Evolutionary conservation across 2,888 invertebrate genomes (phyloP).

Genomic region (Nephrotoma appendiculata): DNA sequence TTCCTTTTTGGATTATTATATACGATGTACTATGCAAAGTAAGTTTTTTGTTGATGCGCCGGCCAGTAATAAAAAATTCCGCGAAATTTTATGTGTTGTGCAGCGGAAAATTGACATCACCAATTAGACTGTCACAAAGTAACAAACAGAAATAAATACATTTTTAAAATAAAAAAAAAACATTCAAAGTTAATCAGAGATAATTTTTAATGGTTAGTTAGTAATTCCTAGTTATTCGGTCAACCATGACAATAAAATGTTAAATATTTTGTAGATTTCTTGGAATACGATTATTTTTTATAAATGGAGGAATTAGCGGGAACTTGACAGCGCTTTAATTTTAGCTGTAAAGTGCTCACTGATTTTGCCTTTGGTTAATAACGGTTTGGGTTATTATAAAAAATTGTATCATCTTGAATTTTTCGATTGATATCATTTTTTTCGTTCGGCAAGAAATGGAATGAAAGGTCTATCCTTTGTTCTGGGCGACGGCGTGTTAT

Average conservation of each 20-base stretch:
- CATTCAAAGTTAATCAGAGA: background rate
- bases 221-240: background rate
- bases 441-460: no score
- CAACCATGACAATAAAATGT: background rate
- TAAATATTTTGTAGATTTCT: background rate
- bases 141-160: background rate
- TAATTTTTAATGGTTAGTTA: background rate
- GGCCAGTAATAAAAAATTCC: background rate
- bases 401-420: no score
- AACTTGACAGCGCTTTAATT: no score
- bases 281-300: background rate
- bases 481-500: no score
- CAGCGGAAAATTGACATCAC: background rate
- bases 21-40: background rate
- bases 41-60: background rate
- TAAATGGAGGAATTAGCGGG: no score
- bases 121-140: background rate
- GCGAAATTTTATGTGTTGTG: background rate
- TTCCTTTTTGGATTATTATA: background rate
- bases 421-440: no score
- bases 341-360: no score
- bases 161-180: background rate
- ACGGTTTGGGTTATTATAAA: no score
- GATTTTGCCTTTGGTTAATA: no score
- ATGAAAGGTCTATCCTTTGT: no score